These are phyloP conservation scores for Manis pentadactyla DNA, from an alignment of 2,797 vertebrate species.

Conservation along the genomic window DNA sequence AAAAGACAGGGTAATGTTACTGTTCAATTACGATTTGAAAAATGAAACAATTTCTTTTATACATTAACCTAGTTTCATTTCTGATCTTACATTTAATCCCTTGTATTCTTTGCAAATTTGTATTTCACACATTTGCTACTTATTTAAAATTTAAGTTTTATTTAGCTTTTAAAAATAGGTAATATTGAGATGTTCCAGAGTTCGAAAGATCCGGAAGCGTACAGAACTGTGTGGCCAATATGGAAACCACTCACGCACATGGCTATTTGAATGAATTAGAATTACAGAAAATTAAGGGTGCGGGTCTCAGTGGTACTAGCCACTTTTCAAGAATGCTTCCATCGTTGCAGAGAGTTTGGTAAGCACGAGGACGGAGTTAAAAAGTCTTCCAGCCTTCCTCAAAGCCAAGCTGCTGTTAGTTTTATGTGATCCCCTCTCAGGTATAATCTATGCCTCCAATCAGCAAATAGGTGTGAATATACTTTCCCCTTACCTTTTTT, in stretches of 20 bases:
- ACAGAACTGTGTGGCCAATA: accelerated
- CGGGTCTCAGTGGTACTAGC: accelerated
- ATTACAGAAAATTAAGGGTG: not conserved
- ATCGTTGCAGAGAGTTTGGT: not conserved
- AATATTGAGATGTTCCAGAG: not conserved
- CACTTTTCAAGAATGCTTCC: not conserved
- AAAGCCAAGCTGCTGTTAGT: not conserved
- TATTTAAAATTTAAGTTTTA: not conserved
- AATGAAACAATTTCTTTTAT: not conserved
- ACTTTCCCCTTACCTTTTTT: not conserved
- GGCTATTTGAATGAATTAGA: not conserved
- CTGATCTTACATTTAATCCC: conserved; percentile 12
- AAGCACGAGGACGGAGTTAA: not conserved
- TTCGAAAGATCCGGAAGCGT: not conserved
- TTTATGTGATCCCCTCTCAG: not conserved
- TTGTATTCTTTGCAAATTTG: not conserved
- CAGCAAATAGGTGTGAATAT: not conserved
- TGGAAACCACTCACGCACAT: accelerated
- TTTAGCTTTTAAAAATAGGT: not conserved
- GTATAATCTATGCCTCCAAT: not conserved
- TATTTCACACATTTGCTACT: not conserved
- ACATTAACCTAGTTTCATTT: conserved; percentile 50
- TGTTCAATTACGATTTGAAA: conserved; percentile 58
- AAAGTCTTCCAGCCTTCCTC: not conserved
- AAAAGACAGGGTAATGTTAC: not conserved